Evolutionary conservation across 2,797 vertebrate species (phyloP), one percentile per base, ranked within the genome.

Genomic region (Zalophus californianus): DNA sequence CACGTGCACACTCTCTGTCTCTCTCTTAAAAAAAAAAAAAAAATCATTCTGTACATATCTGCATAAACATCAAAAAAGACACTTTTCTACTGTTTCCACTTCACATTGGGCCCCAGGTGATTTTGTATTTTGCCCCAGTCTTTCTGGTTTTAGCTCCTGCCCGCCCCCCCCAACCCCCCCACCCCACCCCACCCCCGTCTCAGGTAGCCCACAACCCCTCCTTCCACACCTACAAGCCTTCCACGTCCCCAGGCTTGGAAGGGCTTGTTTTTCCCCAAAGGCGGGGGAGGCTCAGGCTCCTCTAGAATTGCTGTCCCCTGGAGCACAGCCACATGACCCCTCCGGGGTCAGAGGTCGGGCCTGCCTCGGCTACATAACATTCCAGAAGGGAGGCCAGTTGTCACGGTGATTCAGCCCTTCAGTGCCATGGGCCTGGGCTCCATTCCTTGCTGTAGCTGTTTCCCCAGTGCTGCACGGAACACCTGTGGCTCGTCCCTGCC

Each of bases 191-290:
- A 15, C 8, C 0, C 13, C 13, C 12, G 2, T 32, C 84, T 50
- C 8, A 0, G 0, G 29, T 50, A 12, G 18, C 79, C 1, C 0
- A 23, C 41, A 23, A 56, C 52, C 13, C 4, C 14, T 5, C 77
- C 54, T 15, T 27, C 79, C n/a, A 2, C 0, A 23, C 10, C 16
- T 54, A 48, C 2, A 9, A 52, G 64, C 14, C 32, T 64, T 16
- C 5, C 11, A 1, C 1, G 0, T 8, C 21, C 0, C n/a, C 35
- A 25, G 0, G 1, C 25, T 4, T 32, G 5, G 20, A 10, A 11
- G 23, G 87, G 18, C 79, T 44, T 5, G 58, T 29, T 38, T 66
- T 21, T 23, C 38, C 27, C 18, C 2, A 0, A 10, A 50, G 18
- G 66, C 32, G 6, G 3, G 3, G 0, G 35, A 20, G 52, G 48